These are phyloP conservation scores for Pteruthius melanotis DNA, from an alignment of 2,113 vertebrate species.

Conservation along the genomic window DNA sequence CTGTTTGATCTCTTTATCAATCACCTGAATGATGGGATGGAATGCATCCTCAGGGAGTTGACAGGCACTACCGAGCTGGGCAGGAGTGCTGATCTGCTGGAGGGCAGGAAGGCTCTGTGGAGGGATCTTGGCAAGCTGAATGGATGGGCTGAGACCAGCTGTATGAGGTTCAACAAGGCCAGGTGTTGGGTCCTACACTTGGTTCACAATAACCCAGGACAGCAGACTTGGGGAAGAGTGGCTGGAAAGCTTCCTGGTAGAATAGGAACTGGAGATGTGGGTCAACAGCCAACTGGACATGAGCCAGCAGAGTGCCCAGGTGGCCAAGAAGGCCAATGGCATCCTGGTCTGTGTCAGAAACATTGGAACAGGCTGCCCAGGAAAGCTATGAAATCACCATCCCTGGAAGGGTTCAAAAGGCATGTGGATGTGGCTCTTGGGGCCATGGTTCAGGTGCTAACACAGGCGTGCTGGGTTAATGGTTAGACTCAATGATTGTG, in stretches of 20 bases:
- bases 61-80: not conserved
- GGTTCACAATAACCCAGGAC: too few relatives aligned
- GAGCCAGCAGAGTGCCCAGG: not conserved
- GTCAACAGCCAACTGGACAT: not conserved
- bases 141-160: not conserved
- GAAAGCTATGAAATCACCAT: not conserved
- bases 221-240: not conserved
- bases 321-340: not conserved
- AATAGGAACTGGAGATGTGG: not conserved
- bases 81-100: not conserved
- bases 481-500: not conserved
- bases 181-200: fast-evolving
- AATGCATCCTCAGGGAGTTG: not conserved
- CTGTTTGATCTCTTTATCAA: not conserved
- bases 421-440: not conserved
- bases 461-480: not conserved
- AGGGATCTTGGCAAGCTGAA: not conserved
- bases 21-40: not conserved
- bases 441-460: not conserved
- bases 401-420: not conserved
- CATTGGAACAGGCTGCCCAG: not conserved
- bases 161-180: too few relatives aligned
- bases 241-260: not conserved
- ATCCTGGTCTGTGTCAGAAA: not conserved
- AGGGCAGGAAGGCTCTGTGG: not conserved